Evolutionary conservation across 2,797 vertebrate species (phyloP), one percentile per base, ranked within the genome.

Genomic region (Myotis findleyi): DNA sequence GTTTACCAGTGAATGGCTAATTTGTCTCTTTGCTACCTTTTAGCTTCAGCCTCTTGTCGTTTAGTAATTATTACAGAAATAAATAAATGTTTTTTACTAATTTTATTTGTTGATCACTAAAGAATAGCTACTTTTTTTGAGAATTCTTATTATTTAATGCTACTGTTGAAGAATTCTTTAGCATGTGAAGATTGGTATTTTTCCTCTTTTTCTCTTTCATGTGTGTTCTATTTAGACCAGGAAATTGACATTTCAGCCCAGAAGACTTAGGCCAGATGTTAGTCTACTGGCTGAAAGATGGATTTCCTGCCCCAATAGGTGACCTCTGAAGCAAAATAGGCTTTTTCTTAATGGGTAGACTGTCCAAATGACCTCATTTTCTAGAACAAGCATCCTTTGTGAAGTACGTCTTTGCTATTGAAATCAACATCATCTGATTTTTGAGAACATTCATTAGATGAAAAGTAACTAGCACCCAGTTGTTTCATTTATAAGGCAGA

Each of bases 281-380:
- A 97, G 96, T 93, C 83, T 73, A 80, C 68, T 97, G 95, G 80
- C 95, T 94, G 89, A 89, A 94, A 91, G 95, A 97, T 97, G 91
- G 87, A 97, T 97, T 97, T 98, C 97, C 96, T 97, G 95, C 96
- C 96, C 96, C 76, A 91, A 92, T 95, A 96, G 98, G 97, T 95
- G 95, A 96, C 96, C 97, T 89, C 62, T 95, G 96, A 91, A 97
- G 95, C 95, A 95, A 97, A 98, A 97, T 96, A 93, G 97, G 92
- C 96, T 97, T 97, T 83, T 93, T 96, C 93, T 97, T 97, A 97
- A 97, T 94, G 76, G 97, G 93, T 82, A 76, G 96, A 96, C 87
- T 86, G 92, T 96, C 95, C 90, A 93, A 83, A 96, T 93, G 96
- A 97, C 97, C 97, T 97, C 96, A 97, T 97, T 95, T 95, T 96